Evolutionary conservation across 2,113 vertebrate genomes (phyloP).

Genomic region (Dasyornis broadbenti): DNA sequence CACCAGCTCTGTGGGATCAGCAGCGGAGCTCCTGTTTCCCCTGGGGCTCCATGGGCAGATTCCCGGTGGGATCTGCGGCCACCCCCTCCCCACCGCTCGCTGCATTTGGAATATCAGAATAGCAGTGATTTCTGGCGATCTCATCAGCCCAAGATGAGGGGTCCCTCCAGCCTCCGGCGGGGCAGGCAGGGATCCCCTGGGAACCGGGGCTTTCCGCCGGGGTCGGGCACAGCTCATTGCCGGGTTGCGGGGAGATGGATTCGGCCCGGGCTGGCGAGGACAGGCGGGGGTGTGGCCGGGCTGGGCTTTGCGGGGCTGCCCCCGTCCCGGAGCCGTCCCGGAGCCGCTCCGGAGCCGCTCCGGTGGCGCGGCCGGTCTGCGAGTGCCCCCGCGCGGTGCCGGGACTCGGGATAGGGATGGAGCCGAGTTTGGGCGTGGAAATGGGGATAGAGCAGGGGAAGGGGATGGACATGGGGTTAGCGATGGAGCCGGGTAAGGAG

Average conservation of each 20-base stretch:
- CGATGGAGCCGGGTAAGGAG: neutral
- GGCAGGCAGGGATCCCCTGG: too few species aligned
- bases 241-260: neutral
- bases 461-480: neutral
- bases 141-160: neutral
- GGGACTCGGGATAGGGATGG: neutral
- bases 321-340: neutral
- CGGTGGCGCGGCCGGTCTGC: neutral
- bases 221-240: neutral
- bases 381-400: conserved; percentile 1
- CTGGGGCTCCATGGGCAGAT: fast-evolving
- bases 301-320: neutral
- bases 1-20: neutral
- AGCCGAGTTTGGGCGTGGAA: neutral
- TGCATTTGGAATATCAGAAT: fast-evolving
- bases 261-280: neutral
- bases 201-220: neutral
- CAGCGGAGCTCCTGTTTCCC: neutral
- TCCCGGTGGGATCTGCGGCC: neutral
- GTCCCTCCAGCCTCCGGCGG: neutral
- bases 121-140: fast-evolving
- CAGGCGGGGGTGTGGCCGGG: neutral
- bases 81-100: neutral
- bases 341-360: neutral
- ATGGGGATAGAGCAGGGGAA: too few species aligned